phyloP scores from a whole-genome alignment of 2,888 invertebrate species.

The Diachrysia chrysitis region DNA sequence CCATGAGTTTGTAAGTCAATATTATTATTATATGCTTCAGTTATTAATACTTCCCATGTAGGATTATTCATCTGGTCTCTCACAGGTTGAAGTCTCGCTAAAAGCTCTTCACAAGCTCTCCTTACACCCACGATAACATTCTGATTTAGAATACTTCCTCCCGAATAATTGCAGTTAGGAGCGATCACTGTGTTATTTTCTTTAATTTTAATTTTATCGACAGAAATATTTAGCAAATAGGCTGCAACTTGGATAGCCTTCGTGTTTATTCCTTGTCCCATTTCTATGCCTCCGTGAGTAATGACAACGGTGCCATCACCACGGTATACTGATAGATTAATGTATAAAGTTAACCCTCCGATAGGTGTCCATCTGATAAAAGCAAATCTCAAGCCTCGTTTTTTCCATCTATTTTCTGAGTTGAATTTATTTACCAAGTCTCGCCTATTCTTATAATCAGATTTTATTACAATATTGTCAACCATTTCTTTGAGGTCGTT shows the following conservation, averaged over 20 bases:
- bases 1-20: slow-evolving; percentile 90
- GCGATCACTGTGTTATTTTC: slow-evolving; percentile 47
- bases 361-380: slow-evolving; percentile 89
- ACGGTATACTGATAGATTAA: slow-evolving; percentile 90
- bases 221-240: slow-evolving; percentile 41
- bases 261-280: slow-evolving; percentile 94
- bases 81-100: slow-evolving; percentile 75
- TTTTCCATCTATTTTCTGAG: slow-evolving; percentile 91
- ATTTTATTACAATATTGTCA: slow-evolving; percentile 84
- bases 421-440: slow-evolving; percentile 88
- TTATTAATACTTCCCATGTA: slow-evolving; percentile 88
- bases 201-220: slow-evolving; percentile 51
- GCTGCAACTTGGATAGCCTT: slow-evolving; percentile 91
- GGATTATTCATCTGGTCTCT: slow-evolving; percentile 82
- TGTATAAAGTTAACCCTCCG: slow-evolving; percentile 71
- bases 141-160: slow-evolving; percentile 70
- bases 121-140: slow-evolving; percentile 69
- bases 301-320: slow-evolving; percentile 91
- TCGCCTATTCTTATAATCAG: slow-evolving; percentile 86
- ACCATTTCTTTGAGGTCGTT: slow-evolving; percentile 79
- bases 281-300: slow-evolving; percentile 91
- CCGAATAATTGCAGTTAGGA: slow-evolving; percentile 47
- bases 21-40: slow-evolving; percentile 84
- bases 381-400: slow-evolving; percentile 89
- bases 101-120: slow-evolving; percentile 65